phyloP scores from a whole-genome alignment of 2,113 vertebrate genomes.

The Lagopus muta region DNA sequence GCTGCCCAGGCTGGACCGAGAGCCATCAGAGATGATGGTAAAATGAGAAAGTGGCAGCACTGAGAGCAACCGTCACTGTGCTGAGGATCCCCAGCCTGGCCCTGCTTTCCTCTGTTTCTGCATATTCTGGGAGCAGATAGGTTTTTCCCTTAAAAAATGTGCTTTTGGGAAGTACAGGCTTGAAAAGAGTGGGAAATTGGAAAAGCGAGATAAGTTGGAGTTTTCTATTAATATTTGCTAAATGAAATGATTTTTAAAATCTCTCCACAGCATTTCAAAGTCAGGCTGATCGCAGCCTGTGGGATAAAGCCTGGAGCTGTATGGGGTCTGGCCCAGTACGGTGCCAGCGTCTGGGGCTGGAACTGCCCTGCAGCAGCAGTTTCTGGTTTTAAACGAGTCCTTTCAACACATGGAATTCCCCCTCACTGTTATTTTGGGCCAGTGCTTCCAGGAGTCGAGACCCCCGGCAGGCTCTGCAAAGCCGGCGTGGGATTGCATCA shows the following conservation, averaged over 20 bases:
- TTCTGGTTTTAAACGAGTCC: neutral
- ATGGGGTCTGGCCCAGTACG: accelerated
- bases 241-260: neutral
- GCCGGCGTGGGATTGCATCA: constrained; percentile 61
- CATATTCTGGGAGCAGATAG: neutral
- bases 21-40: neutral
- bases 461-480: constrained; percentile 10
- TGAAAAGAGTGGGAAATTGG: neutral
- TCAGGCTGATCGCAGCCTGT: neutral
- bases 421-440: constrained; percentile 23
- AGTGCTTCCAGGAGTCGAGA: neutral
- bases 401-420: constrained; percentile 32
- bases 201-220: neutral
- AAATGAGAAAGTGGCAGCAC: neutral
- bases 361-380: neutral
- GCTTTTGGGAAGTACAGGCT: neutral
- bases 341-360: neutral
- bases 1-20: accelerated
- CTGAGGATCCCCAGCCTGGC: neutral
- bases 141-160: neutral
- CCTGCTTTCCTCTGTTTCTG: neutral
- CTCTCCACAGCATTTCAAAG: neutral
- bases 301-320: neutral
- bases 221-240: neutral
- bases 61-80: neutral